Evolutionary conservation across 2,888 invertebrate species (phyloP), one percentile per base, ranked within the genome.

Genomic region (Ceraclea dissimilis): DNA sequence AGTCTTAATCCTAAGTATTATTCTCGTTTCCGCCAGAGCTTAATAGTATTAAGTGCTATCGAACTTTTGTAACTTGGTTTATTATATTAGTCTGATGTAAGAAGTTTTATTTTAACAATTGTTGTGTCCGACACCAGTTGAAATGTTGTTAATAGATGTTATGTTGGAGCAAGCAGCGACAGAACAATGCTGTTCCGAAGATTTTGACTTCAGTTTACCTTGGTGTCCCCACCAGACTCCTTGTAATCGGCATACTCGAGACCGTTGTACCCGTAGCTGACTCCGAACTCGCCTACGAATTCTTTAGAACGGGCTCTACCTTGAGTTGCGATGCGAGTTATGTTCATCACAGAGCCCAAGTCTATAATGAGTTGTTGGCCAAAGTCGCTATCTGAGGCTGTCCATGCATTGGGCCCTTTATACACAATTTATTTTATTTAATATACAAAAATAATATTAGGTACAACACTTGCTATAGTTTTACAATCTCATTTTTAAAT

Each of bases 191-290:
- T 26, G 10, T 26, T 26, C 10, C 10, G 26, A 2, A 20, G 10
- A 18, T 16, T n/a, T 18, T 2, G 18, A 13, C 10, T 48, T 18
- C 13, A 16, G n/a, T 20, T 84, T 86, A 93, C 93, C 93, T 91
- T 91, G 62, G 85, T 79, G 73, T 91, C 88, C 64, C 94, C 94
- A 67, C 91, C 89, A 51, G 88, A 82, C 64, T 93, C 93, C 78
- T 92, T 92, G 75, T 88, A 93, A 70, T 87, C 88, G 58, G 88
- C 86, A 74, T 87, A 94, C 75, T 94, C 93, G 67, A 88, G 83
- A 61, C 91, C 92, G 68, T 92, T 93, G 65, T 88, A 88, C 63
- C 93, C 92, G 75, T 93, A 97, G 75, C 93, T 90, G 69, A 98
- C 86, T 69, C 88, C 86, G 74, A 90, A 98, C 73, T 97, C 95